Percentiles rank a stretch among this genome's conserved stretches.
Evolutionary conservation across 2,888 invertebrate species (phyloP).

Genomic region (Drosophila hamatofila): DNA sequence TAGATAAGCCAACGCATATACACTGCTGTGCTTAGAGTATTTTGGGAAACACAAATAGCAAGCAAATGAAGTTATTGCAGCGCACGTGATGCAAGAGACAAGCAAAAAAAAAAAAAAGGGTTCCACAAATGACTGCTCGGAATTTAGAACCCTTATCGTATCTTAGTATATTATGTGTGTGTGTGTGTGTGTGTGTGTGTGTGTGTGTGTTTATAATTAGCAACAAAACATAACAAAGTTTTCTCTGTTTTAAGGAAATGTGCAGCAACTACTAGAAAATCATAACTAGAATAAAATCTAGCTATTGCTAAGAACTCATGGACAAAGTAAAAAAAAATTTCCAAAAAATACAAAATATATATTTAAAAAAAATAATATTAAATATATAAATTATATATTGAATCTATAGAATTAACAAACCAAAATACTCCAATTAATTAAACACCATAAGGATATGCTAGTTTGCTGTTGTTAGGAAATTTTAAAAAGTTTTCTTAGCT

Average conservation of each 20-base stretch:
- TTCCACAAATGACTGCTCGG: conserved; percentile 25
- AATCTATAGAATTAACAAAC: background rate
- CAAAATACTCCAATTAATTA: background rate
- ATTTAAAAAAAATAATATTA: background rate
- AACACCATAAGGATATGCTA: no score
- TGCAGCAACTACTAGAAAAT: background rate
- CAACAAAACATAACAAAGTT: background rate
- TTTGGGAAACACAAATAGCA: conserved; percentile 1
- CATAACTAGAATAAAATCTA: background rate
- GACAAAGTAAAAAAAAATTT: background rate
- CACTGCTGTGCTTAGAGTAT: conserved; percentile 7
- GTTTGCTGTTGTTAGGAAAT: background rate
- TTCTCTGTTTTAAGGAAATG: background rate
- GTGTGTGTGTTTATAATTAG: conserved; percentile 40
- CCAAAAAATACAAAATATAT: background rate
- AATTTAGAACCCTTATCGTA: conserved; percentile 5
- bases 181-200: conserved; percentile 12
- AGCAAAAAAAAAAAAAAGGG: conserved; percentile 11
- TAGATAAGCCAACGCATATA: background rate
- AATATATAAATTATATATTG: background rate
- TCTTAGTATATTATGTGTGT: conserved; percentile 10
- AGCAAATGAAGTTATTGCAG: conserved; percentile 54
- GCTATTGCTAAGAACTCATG: background rate
- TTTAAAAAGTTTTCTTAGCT: background rate
- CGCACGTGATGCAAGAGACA: conserved; percentile 46